Evolutionary conservation across 1,140 invertebrate genomes (phyloP).

Genomic region (Ips nitidus): DNA sequence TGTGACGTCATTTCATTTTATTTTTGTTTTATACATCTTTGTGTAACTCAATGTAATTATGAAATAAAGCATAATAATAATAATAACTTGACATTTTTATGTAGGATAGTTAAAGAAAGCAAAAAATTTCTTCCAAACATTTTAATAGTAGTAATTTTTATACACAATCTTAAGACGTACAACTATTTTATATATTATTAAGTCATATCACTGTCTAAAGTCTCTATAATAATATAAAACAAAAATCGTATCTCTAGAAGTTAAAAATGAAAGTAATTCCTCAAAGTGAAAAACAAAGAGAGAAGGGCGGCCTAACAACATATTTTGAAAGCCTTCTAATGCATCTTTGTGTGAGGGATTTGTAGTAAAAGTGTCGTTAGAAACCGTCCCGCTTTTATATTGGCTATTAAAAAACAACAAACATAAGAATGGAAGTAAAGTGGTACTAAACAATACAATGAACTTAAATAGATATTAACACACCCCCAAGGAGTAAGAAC

Average conservation of each 20-base stretch:
- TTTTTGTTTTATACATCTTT: too few relatives aligned
- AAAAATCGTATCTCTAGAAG: slow-evolving; percentile 21
- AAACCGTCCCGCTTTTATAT: too few relatives aligned
- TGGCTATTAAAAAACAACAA: too few relatives aligned
- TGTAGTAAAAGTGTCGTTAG: too few relatives aligned
- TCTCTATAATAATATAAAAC: slow-evolving; percentile 27
- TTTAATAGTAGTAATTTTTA: slow-evolving; percentile 34
- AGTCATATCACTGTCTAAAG: slow-evolving; percentile 36
- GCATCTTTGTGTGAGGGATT: too few relatives aligned
- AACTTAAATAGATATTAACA: slow-evolving; percentile 30
- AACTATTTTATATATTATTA: slow-evolving; percentile 31
- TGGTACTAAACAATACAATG: slow-evolving; percentile 1
- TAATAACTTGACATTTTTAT: too few relatives aligned
- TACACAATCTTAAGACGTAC: slow-evolving; percentile 32
- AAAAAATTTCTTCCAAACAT: slow-evolving; percentile 31
- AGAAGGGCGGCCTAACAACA: background rate
- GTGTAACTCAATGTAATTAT: too few relatives aligned
- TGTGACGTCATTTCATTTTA: too few relatives aligned
- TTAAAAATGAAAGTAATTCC: slow-evolving; percentile 14
- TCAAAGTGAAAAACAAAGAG: slow-evolving; percentile 7
- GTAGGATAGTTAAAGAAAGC: too few relatives aligned
- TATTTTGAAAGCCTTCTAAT: too few relatives aligned
- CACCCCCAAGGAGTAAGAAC: slow-evolving; percentile 40
- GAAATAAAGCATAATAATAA: too few relatives aligned
- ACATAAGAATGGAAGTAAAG: background rate